phyloP scores from a whole-genome alignment of 2,113 vertebrate genomes.

The Odontophorus gujanensis region DNA sequence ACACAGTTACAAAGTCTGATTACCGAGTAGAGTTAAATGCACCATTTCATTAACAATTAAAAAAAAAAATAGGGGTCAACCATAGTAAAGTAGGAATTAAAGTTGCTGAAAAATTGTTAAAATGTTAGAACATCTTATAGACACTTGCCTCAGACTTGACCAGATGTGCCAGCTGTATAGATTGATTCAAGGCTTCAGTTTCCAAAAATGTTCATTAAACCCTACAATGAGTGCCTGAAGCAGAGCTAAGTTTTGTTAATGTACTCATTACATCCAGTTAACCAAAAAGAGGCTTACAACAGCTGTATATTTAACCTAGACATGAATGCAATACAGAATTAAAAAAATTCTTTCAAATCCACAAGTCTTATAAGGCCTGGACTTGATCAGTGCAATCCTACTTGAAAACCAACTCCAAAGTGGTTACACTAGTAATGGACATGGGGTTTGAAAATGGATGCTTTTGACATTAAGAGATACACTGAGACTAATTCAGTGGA shows the following conservation, averaged over 20 bases:
- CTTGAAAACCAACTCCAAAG: slow-evolving; percentile 22
- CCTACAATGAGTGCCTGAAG: not conserved
- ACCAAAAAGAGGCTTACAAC: not conserved
- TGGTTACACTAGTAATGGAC: not conserved
- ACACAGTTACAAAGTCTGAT: not conserved
- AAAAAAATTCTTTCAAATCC: slow-evolving; percentile 26
- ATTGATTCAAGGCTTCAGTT: not conserved
- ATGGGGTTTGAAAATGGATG: slow-evolving; percentile 18
- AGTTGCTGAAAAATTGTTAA: not conserved
- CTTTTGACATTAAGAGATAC: not conserved
- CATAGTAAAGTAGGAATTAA: not conserved
- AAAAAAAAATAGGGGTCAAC: not conserved
- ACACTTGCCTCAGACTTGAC: not conserved
- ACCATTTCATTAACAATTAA: not conserved
- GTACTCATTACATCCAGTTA: not conserved
- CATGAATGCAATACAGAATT: not conserved
- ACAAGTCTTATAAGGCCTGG: slow-evolving; percentile 14
- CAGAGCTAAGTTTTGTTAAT: not conserved
- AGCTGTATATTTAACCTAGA: not conserved
- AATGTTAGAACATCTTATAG: not conserved
- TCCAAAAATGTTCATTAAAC: not conserved
- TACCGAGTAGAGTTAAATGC: not conserved
- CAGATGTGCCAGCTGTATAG: not conserved
- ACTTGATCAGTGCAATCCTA: slow-evolving; percentile 1
- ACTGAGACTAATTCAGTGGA: not conserved